A percentile compares a stretch with the other conserved stretches of the same genome.
Evolutionary conservation across 2,888 invertebrate species (phyloP).

Genomic region (Erynnis tages): DNA sequence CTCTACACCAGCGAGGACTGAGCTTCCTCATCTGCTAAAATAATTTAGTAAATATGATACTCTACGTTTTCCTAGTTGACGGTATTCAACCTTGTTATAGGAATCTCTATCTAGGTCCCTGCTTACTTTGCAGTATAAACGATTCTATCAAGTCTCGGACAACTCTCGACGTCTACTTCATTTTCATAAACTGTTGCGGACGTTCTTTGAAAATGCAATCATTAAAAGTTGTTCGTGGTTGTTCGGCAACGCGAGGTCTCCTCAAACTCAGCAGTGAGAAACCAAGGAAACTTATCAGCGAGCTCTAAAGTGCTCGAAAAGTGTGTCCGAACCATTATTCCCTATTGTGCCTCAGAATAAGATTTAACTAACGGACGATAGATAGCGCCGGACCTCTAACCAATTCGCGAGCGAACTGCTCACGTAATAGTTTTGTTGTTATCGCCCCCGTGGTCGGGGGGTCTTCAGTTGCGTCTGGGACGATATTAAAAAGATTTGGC

Average conservation of each 20-base stretch:
- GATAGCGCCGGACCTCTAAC: constrained; percentile 47
- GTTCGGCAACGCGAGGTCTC: constrained; percentile 58
- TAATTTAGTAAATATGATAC: too few relatives aligned
- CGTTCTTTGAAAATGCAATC: constrained; percentile 63
- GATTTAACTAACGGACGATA: constrained; percentile 64
- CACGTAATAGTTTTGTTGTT: constrained; percentile 78
- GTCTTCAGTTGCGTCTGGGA: constrained; percentile 71
- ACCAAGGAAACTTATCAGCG: constrained; percentile 63
- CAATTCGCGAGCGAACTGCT: constrained; percentile 65
- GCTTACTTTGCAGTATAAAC: too few relatives aligned
- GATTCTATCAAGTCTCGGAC: not conserved
- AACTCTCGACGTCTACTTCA: constrained; percentile 39
- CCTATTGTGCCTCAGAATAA: constrained; percentile 71
- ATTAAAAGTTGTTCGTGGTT: constrained; percentile 76
- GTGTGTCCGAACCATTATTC: constrained; percentile 63
- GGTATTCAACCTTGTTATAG: too few relatives aligned
- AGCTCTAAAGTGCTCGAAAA: constrained; percentile 67
- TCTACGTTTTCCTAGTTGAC: too few relatives aligned
- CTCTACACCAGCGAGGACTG: too few relatives aligned
- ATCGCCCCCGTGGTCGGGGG: constrained; percentile 73
- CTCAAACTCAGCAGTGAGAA: constrained; percentile 54
- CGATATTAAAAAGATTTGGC: constrained; percentile 81
- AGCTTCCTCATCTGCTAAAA: too few relatives aligned
- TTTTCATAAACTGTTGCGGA: constrained; percentile 51
- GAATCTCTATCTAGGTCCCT: too few relatives aligned